Base-by-base conservation (phyloP, 2,797 vertebrate genomes). In the Octomys mimax region DNA sequence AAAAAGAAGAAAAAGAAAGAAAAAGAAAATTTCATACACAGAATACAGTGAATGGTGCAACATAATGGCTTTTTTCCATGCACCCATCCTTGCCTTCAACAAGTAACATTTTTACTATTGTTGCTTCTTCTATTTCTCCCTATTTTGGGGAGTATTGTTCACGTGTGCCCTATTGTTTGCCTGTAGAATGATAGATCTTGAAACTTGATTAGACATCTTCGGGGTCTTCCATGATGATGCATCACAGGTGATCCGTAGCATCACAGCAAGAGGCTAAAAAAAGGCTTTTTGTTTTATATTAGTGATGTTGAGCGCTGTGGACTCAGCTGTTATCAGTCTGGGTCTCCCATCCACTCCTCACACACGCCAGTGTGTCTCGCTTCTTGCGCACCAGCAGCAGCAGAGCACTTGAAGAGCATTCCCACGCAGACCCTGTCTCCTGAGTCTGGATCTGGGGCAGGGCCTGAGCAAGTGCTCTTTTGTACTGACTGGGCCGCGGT, bases 121-220 rank as follows among this genome's bases (percentile, higher is more conserved):
- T 78, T 87, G 11, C 22, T 26, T 87, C 19, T 81, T 62, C 66
- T 85, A 61, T 78, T 77, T 87, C 31, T 39, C 26, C 36, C 54
- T 62, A 62, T 87, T 33, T 0, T 6, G 52, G 21, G 4, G 46
- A 14, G 8, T 57, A 90, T 75, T 59, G 10, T 77, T 52, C n/a
- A 52, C n/a, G 9, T 68, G 5, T 92, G 59, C 42, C 57, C 18
- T 68, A 90, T 73, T 92, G 49, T 49, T 79, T 80, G 54, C 57
- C 66, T 81, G 7, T 92, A 52, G 75, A 94, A 39, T 85, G 36
- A 64, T 83, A 59, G 46, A 80, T 89, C 46, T 85, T 68, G 49
- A 73, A 89, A 80, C 68, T 68, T 52, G 26, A 75, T 91, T 80
- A 86, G 49, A 81, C 8, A 10, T 49, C 49, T 46, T 79, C 24